Base-by-base conservation (phyloP, 2,888 invertebrate genomes). In the Hydriomena furcata region DNA sequence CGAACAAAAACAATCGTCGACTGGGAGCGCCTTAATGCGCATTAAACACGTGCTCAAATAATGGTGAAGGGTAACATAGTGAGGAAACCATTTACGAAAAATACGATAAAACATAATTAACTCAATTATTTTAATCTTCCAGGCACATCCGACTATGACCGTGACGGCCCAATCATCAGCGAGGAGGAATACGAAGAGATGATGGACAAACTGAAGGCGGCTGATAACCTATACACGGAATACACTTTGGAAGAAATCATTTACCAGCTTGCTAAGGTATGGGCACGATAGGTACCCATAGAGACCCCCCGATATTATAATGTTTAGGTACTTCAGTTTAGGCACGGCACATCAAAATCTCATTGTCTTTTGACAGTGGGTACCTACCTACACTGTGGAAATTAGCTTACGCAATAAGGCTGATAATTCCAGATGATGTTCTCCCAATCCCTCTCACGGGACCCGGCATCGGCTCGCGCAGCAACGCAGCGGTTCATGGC, bases 181-280 rank as follows among this genome's bases (percentile, higher is more conserved):
- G 91, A 91, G 45, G 91, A 90, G 32, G 94, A 94, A 55, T 94
- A 94, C 68, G 94, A 94, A 63, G 94, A 94, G 64, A 89, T 94
- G 65, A 84, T 94, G 74, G 94, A 95, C 53, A 91, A 94, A 55
- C 83, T 94, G 55, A 92, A 93, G 65, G 92, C 94, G 0, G 93
- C 94, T 0, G 95, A 94, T 66, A 93, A 93, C 42, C 86, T 95
- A 5, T 94, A 95, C 84, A 94, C 94, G 1, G 94, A 95, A 74
- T 95, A 94, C 71, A 93, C 94, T 0, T 84, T 95, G 45, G 95
- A 95, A 77, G 95, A 95, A 79, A 94, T 96, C 11, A 94, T 96
- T 58, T 96, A 96, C 73, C 95, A 95, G 66, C 85, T 96, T 38
- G 95, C 95, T 12, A 95, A 95, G 91, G 94, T 92, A 70, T 21